Evolutionary conservation across 2,113 vertebrate species (phyloP).

Genomic region (Pithys albifrons): DNA sequence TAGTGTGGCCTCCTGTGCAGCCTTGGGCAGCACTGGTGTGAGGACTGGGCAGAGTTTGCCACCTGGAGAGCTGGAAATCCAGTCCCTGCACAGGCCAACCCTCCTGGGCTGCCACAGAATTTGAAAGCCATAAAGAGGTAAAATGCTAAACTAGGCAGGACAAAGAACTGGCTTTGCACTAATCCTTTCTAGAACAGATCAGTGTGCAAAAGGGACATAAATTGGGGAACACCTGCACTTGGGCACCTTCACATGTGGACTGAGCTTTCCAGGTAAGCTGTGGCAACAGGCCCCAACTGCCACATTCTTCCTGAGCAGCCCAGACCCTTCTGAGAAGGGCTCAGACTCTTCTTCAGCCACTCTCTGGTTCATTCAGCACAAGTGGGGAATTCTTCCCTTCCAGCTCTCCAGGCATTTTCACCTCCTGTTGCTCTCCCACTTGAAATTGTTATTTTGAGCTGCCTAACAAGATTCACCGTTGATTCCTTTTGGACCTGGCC

Average conservation of each 20-base stretch:
- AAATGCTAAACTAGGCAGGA: neutral
- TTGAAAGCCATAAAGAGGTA: neutral
- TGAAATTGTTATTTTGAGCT: slow-evolving; percentile 50
- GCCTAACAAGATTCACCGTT: slow-evolving; percentile 1
- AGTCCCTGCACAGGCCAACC: neutral
- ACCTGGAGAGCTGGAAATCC: neutral
- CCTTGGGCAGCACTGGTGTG: neutral
- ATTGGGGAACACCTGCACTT: neutral
- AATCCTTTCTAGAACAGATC: neutral
- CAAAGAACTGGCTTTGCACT: neutral
- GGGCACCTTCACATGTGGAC: neutral
- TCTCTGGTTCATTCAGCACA: neutral
- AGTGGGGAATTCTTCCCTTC: neutral
- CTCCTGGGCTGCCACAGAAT: neutral
- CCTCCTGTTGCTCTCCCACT: neutral
- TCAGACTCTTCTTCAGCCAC: neutral
- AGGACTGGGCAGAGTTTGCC: neutral
- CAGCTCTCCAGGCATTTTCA: neutral
- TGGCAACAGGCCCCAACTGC: neutral
- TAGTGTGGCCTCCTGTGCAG: neutral
- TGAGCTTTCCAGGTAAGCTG: neutral
- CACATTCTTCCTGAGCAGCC: neutral
- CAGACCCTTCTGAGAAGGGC: neutral
- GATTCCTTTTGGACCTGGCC: slow-evolving; percentile 41
- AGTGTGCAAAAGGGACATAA: neutral